phyloP scores from a whole-genome alignment of 2,888 invertebrate species.

The Strigamia crassipes region DNA sequence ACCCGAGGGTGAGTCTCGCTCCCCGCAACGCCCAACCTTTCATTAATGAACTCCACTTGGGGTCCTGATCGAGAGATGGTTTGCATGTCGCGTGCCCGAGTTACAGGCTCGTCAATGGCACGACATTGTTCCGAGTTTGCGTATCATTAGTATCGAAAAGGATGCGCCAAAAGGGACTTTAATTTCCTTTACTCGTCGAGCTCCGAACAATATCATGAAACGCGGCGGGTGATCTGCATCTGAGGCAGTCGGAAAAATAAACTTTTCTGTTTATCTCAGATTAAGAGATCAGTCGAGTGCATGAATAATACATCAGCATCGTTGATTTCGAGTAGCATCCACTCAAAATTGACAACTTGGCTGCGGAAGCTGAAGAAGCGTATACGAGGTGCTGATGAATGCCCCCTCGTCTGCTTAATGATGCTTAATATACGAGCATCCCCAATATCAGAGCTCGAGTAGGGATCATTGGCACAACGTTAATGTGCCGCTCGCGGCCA shows the following conservation, averaged over 20 bases:
- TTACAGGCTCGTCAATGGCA: background rate
- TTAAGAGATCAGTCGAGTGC: background rate
- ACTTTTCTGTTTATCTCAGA: background rate
- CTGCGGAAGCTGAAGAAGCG: background rate
- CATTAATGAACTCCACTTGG: background rate
- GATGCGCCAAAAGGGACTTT: background rate
- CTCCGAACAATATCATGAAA: background rate
- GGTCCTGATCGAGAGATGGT: background rate
- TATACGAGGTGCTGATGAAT: background rate
- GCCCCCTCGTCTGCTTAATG: slow-evolving; percentile 26
- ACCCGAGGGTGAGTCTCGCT: background rate
- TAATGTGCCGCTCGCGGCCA: background rate
- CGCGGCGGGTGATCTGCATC: background rate
- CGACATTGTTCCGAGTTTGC: background rate
- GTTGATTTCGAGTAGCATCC: slow-evolving; percentile 3
- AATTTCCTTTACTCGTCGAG: slow-evolving; percentile 2
- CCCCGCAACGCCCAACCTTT: background rate
- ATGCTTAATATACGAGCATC: slow-evolving; percentile 41
- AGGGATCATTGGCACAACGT: background rate
- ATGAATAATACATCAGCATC: background rate
- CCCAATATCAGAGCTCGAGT: background rate
- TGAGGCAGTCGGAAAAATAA: background rate
- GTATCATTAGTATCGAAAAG: background rate
- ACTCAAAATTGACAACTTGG: background rate
- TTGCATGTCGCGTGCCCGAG: background rate